phyloP scores from a whole-genome alignment of 2,888 invertebrate genomes.

The Eupithecia tripunctaria region DNA sequence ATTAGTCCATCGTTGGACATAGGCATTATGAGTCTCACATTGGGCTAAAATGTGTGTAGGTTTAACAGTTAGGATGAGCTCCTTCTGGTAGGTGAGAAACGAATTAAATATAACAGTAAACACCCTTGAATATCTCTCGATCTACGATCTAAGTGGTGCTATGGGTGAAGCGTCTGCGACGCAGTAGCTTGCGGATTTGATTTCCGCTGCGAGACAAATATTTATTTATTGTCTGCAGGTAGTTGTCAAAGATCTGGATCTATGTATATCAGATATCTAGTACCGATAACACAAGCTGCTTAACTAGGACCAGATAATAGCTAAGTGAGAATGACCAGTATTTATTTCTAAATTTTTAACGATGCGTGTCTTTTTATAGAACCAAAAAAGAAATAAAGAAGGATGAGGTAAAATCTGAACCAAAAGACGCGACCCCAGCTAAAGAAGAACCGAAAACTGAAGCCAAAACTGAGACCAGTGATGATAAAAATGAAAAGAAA shows the following conservation, averaged over 20 bases:
- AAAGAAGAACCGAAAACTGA: slow-evolving; percentile 24
- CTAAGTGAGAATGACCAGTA: not conserved
- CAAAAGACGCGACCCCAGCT: not conserved
- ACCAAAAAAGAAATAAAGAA: slow-evolving; percentile 51
- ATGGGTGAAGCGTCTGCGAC: too few species aligned
- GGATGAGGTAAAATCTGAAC: slow-evolving; percentile 38
- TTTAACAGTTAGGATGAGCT: too few species aligned
- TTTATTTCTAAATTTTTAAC: not conserved
- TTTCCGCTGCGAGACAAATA: not conserved
- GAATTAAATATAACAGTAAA: too few species aligned
- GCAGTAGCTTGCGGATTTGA: too few species aligned
- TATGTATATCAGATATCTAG: too few species aligned
- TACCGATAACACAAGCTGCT: not conserved
- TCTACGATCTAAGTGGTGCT: too few species aligned
- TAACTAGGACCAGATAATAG: not conserved
- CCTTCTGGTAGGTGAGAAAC: too few species aligned
- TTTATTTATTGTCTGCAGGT: not conserved
- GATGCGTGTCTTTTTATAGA: slow-evolving; percentile 23
- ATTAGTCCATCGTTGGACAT: too few species aligned
- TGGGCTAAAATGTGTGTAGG: too few species aligned
- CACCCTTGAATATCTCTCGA: too few species aligned
- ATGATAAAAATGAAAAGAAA: slow-evolving; percentile 35
- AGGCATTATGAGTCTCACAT: too few species aligned
- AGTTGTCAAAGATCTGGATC: not conserved
- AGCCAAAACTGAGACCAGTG: slow-evolving; percentile 34